These are phyloP conservation scores for Gnathonemus echidnorhynchus DNA, from an alignment of 2,113 vertebrate species.

Conservation along the genomic window DNA sequence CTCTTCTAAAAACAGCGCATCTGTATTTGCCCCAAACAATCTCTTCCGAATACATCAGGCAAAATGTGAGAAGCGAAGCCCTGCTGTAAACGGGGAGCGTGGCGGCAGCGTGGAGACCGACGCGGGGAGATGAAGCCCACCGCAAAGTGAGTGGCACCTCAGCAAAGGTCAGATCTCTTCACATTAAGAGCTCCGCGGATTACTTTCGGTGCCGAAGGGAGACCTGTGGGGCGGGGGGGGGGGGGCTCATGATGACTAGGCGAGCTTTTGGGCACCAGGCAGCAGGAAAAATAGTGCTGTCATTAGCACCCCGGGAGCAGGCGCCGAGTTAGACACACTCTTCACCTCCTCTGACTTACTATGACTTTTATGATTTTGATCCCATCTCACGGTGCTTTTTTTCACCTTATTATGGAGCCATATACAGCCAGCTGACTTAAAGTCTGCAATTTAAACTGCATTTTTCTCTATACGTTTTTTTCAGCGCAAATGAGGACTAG, in stretches of 20 bases:
- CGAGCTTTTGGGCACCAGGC: neutral
- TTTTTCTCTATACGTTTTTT: neutral
- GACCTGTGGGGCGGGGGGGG: neutral
- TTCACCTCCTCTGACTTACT: constrained; percentile 12
- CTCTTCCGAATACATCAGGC: neutral
- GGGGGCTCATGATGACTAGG: neutral
- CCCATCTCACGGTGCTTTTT: neutral
- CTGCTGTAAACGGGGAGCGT: neutral
- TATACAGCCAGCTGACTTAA: neutral
- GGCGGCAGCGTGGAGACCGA: neutral
- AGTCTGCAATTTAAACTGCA: neutral
- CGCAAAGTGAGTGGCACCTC: neutral
- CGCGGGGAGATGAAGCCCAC: no score
- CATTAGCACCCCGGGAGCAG: neutral
- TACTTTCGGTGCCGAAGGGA: neutral
- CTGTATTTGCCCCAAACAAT: neutral
- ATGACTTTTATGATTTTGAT: neutral
- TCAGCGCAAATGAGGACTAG: neutral
- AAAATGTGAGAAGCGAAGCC: neutral
- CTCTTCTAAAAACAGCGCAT: neutral
- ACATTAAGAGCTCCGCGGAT: neutral
- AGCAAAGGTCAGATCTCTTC: neutral
- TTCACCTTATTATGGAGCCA: neutral
- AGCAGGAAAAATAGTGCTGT: neutral
- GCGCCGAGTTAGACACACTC: neutral